phyloP scores from a whole-genome alignment of 2,113 vertebrate genomes.

The Mormyrus iriodes region DNA sequence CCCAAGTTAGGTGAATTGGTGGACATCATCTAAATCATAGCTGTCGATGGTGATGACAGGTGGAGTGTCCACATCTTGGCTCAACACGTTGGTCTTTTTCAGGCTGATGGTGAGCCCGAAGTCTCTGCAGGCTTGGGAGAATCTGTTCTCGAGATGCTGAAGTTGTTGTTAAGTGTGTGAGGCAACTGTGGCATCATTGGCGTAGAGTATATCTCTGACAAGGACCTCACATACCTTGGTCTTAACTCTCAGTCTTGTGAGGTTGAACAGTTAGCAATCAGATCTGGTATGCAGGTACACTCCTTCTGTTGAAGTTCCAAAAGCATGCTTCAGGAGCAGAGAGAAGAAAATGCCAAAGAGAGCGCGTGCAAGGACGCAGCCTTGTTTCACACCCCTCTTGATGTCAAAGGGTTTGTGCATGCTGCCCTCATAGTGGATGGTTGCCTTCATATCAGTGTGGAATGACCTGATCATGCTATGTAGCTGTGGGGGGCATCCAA shows the following conservation, averaged over 20 bases:
- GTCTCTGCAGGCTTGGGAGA: background rate
- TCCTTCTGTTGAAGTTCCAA: background rate
- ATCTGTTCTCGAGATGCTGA: background rate
- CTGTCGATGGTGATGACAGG: background rate
- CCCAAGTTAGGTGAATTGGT: background rate
- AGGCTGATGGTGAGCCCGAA: background rate
- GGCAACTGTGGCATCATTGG: background rate
- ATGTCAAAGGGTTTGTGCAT: background rate
- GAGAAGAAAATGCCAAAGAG: slow-evolving; percentile 20
- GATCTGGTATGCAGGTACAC: background rate
- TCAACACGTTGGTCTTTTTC: background rate
- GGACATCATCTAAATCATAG: background rate
- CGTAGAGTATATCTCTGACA: background rate
- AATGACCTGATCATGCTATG: background rate
- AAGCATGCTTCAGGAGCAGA: background rate
- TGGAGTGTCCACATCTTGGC: background rate
- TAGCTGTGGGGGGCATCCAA: background rate
- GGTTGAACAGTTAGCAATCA: background rate
- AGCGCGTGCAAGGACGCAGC: slow-evolving; percentile 14
- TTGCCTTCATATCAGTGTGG: slow-evolving; percentile 18
- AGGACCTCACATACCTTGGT: background rate
- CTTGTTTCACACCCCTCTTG: slow-evolving; percentile 10
- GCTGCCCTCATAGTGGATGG: background rate
- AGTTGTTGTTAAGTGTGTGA: background rate
- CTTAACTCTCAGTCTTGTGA: background rate